A percentile compares a stretch with the other conserved stretches of the same genome.
phyloP scores from a whole-genome alignment of 2,113 vertebrate species.

The Ctenodactylus gundi region DNA sequence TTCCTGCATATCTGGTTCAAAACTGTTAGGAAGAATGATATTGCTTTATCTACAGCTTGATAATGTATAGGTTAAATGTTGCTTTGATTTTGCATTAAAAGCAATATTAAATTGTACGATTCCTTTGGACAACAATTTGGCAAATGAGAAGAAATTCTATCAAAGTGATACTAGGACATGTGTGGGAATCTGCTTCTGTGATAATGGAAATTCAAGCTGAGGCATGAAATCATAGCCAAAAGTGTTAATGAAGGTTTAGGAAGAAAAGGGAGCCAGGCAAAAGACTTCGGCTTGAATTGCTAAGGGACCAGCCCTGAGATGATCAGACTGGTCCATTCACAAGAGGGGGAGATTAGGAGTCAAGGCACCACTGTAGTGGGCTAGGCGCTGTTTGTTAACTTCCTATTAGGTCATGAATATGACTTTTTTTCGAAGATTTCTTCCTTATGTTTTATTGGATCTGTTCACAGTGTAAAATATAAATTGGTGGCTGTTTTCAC shows the following conservation, averaged over 20 bases:
- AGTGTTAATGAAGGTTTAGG: background rate
- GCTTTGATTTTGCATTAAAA: background rate
- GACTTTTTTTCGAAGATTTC: background rate
- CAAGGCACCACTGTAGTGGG: background rate
- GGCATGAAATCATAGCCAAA: background rate
- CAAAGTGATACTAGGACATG: background rate
- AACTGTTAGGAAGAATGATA: background rate
- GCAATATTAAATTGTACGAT: background rate
- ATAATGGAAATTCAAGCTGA: background rate
- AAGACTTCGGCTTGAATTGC: background rate
- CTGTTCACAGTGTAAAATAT: background rate
- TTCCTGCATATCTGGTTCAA: background rate
- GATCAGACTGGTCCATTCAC: background rate
- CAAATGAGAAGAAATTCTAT: background rate
- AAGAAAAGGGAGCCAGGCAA: background rate
- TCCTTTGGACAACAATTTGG: background rate
- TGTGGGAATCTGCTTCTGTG: background rate
- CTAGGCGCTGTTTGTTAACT: background rate
- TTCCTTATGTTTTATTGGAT: background rate
- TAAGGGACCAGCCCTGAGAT: background rate
- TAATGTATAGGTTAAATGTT: background rate
- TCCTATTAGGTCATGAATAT: background rate
- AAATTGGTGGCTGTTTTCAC: no score
- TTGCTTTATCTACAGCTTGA: background rate
- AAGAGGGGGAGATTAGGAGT: background rate